Evolutionary conservation across 2,797 vertebrate species (phyloP), one percentile per base, ranked within the genome.

Genomic region (Tenualosa thibaudeaui): DNA sequence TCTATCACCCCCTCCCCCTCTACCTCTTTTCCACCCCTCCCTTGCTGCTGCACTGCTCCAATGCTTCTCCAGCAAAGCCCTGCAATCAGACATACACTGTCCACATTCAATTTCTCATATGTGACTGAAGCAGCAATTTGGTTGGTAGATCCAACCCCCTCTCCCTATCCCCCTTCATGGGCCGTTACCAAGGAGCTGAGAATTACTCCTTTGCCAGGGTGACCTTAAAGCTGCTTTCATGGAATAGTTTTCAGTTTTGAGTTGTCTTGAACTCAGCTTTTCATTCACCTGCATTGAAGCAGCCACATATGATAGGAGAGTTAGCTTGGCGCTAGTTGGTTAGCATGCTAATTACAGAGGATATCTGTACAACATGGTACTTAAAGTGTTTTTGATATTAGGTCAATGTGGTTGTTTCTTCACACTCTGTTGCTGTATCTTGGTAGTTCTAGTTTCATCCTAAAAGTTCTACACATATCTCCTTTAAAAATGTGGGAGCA

Each of bases 61-160:
- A 15, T 46, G 1, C 40, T 78, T 17, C 37, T 7, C 37, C 19
- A 13, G 40, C 71, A 78, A 78, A 78, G 71, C 71, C 71, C 71
- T 78, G 71, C 71, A 22, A 78, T 78, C 71, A 78, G 40, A 78
- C 71, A 46, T 40, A 78, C 17, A 17, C 37, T 22, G 40, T 19
- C 71, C 71, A 46, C 40, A 78, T 78, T 78, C 71, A 22, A 46
- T 78, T 78, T 78, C 71, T 43, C 40, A 46, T 78, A 8, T 43
- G 71, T 22, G 37, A 37, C 17, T 37, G 37, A 75, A 75, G 40
- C 6, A 40, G 71, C 37, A 8, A 46, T 78, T 46, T 46, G 71
- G 1, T 9, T 78, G 50, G 50, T 46, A 78, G 68, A 75, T 71
- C 31, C 26, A 10, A 40, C 13, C 65, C 65, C 37, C 12, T 37